Conservation (phyloP, 2,113 vertebrate genomes). For the Actenoides lindsayi region DNA sequence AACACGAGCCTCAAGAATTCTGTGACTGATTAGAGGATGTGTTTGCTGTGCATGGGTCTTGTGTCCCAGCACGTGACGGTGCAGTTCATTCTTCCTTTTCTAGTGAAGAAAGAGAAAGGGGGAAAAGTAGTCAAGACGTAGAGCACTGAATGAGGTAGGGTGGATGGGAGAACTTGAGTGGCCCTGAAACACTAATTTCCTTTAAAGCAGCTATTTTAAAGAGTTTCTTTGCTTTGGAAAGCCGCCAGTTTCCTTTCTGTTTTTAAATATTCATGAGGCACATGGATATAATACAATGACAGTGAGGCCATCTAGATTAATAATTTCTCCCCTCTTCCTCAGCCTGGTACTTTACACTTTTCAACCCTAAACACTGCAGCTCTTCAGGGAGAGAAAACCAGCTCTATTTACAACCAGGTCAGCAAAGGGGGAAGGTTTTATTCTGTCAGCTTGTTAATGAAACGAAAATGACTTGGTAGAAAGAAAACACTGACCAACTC, state of each 20-base stretch:
- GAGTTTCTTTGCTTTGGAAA: slow-evolving; percentile 42
- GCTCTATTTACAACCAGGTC: background rate
- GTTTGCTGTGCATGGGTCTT: slow-evolving; percentile 8
- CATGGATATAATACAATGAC: background rate
- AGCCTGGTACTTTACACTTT: background rate
- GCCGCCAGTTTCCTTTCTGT: background rate
- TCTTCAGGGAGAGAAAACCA: background rate
- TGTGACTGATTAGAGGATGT: background rate
- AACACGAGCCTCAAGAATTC: slow-evolving; percentile 10
- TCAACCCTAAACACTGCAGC: background rate
- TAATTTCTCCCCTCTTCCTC: slow-evolving; percentile 8
- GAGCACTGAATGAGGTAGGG: background rate
- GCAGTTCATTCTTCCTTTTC: background rate
- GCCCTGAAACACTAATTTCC: background rate
- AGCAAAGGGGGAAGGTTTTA: background rate
- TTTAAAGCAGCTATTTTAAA: slow-evolving; percentile 19
- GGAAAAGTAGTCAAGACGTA: background rate
- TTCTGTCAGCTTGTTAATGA: background rate
- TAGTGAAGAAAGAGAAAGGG: background rate
- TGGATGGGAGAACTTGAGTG: background rate
- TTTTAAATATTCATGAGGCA: slow-evolving; percentile 42
- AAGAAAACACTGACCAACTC: background rate
- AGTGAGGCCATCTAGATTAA: slow-evolving; percentile 19
- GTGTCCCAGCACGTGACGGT: background rate
- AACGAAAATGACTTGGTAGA: background rate